Percentiles rank a stretch among this genome's conserved stretches.
These are phyloP conservation scores for Oxygymnocypris stewartii DNA, from an alignment of 2,113 vertebrate species.

Conservation along the genomic window DNA sequence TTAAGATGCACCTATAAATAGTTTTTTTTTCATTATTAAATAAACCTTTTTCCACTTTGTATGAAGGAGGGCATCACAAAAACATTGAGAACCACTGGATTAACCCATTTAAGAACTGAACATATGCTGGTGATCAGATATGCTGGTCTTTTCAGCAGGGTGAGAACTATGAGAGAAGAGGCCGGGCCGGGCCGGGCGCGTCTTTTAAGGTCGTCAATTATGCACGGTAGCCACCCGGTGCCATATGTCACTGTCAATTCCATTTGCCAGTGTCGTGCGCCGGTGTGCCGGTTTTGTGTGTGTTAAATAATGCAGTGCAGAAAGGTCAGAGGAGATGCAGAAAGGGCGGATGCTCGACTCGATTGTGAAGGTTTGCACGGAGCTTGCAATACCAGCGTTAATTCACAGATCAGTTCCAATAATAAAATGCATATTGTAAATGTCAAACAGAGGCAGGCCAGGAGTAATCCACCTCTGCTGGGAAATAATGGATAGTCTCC, in stretches of 20 bases:
- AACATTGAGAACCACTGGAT: not conserved
- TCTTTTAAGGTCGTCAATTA: conserved; percentile 75
- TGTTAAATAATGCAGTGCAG: conserved; percentile 79
- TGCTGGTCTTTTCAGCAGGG: conserved; percentile 38
- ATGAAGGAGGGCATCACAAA: not conserved
- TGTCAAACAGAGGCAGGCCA: conserved; percentile 74
- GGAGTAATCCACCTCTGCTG: conserved; percentile 73
- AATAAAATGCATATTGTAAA: conserved; percentile 82
- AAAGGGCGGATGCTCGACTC: conserved; percentile 69
- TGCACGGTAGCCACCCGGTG: conserved; percentile 71
- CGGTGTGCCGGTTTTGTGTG: conserved; percentile 76
- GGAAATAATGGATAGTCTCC: conserved; percentile 78
- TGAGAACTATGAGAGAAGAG: conserved; percentile 49
- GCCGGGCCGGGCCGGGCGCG: conserved; percentile 56
- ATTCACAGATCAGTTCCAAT: conserved; percentile 82
- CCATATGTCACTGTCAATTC: conserved; percentile 80
- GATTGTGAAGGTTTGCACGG: conserved; percentile 37
- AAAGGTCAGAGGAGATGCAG: conserved; percentile 76
- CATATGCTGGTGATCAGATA: conserved; percentile 7
- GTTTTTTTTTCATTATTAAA: not conserved
- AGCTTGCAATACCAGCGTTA: conserved; percentile 61
- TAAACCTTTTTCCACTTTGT: not conserved
- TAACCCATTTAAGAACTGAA: not conserved
- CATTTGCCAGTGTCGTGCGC: conserved; percentile 69
- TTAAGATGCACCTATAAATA: no score